Conservation (phyloP, 1,140 invertebrate species). For the Drosophila cardini region DNA sequence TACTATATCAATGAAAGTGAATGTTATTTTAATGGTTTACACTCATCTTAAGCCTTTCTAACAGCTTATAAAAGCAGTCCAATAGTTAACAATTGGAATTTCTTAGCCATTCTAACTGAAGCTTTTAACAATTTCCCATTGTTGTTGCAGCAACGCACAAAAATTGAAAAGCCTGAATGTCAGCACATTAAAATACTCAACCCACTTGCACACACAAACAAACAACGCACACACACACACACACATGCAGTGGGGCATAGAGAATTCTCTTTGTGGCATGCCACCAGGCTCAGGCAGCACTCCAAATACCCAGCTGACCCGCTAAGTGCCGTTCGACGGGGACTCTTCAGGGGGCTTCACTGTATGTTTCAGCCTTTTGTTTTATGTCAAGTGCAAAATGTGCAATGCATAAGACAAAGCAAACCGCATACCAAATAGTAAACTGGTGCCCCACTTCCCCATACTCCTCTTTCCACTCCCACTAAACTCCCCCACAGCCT, state of each 20-base stretch:
- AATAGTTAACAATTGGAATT: background rate
- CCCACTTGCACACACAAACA: constrained; percentile 49
- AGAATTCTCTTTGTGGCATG: constrained; percentile 58
- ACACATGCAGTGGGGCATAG: background rate
- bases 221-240: constrained; percentile 58
- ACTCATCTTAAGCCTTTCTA: too few species aligned
- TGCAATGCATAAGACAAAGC: constrained; percentile 77
- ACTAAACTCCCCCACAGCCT: background rate
- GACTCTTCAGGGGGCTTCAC: constrained; percentile 12
- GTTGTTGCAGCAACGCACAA: constrained; percentile 6
- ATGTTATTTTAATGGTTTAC: too few species aligned
- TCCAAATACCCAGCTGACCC: constrained; percentile 46
- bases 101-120: background rate
- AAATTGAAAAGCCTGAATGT: constrained; percentile 61
- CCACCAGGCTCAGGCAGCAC: background rate
- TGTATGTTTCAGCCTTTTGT: constrained; percentile 54
- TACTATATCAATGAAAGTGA: too few species aligned
- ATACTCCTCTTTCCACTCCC: background rate
- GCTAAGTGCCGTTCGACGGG: constrained; percentile 69
- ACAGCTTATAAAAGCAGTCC: background rate
- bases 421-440: constrained; percentile 49
- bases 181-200: constrained; percentile 69
- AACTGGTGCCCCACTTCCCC: background rate
- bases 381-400: constrained; percentile 73
- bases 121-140: background rate